Base-by-base conservation (phyloP, 2,888 invertebrate species). In the Palloptera scutellata region DNA sequence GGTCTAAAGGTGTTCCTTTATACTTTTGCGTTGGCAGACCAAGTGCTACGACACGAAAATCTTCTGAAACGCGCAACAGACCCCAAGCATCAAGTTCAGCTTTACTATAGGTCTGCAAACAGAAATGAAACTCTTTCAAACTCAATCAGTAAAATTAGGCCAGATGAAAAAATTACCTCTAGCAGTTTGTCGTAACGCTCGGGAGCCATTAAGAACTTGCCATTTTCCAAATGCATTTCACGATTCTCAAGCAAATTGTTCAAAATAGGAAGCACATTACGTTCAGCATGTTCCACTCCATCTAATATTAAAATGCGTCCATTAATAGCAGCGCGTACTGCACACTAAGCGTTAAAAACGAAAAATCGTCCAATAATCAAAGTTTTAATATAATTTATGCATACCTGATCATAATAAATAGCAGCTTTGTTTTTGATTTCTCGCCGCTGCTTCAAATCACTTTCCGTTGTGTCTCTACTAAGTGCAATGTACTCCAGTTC, bases 141-240 rank as follows among this genome's bases (percentile, higher is more conserved):
- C 12, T n/a, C 9, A 19, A 2, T 19, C 11, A 1, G 12, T 6
- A 15, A 54, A 52, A n/a, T 13, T 20, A 11, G 13, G 2, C 15
- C 20, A 10, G 20, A 41, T 53, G 10, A 0, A n/a, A 6, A 3
- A 40, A 74, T 76, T 81, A 95, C 96, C 88, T 94, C 84, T 13
- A 96, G 84, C 15, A 98, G 86, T 82, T 94, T 93, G 81, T 98
- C 97, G 81, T 95, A 98, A 86, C 96, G 89, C 4, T 89, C 86
- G 10, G 96, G 92, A 0, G 96, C 92, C 81, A 98, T 92, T 51
- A 98, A 86, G 82, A 98, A 95, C 76, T 97, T 87, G 0, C 98
- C 98, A 86, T 98, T 98, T 86, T 98, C 98, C 70, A 98, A 87
- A 85, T 98, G 96, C 97, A 98, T 98, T 86, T 98, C 98, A 66